These are phyloP conservation scores for Eufriesea mexicana DNA, from an alignment of 1,140 invertebrate species.

Conservation along the genomic window DNA sequence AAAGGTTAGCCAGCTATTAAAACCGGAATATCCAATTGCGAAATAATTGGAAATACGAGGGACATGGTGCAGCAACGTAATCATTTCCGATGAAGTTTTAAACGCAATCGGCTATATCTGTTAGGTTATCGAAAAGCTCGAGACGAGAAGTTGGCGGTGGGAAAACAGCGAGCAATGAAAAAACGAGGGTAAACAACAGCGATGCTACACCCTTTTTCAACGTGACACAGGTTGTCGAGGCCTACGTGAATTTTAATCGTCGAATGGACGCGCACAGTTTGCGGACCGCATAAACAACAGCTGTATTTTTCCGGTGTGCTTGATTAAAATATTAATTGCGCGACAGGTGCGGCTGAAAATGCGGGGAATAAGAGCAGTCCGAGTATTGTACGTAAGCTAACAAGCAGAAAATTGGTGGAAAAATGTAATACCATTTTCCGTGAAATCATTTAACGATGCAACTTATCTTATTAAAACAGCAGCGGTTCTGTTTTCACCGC, in stretches of 20 bases:
- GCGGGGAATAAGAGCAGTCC: conserved; percentile 13
- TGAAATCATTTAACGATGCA: not conserved
- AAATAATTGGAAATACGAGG: too few relatives aligned
- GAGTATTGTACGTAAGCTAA: not conserved
- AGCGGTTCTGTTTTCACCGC: too few relatives aligned
- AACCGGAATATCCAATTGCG: too few relatives aligned
- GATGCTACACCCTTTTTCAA: not conserved
- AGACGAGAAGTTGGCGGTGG: not conserved
- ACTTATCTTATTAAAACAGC: not conserved
- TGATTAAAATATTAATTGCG: conserved; percentile 62
- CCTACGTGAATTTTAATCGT: conserved; percentile 58
- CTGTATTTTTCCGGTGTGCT: conserved; percentile 16
- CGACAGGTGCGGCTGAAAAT: conserved; percentile 45
- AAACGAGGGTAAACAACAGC: conserved; percentile 16
- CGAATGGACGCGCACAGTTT: conserved; percentile 22
- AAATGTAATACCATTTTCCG: not conserved
- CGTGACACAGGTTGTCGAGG: not conserved
- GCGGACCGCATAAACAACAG: conserved; percentile 32
- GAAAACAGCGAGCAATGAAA: not conserved
- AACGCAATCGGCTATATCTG: not conserved
- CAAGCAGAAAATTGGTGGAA: conserved; percentile 23
- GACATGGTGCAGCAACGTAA: too few relatives aligned
- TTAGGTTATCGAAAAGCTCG: too few relatives aligned
- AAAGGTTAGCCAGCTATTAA: not conserved
- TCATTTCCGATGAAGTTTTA: not conserved